Base-by-base conservation (phyloP, 2,797 vertebrate genomes). In the Natrix natrix region DNA sequence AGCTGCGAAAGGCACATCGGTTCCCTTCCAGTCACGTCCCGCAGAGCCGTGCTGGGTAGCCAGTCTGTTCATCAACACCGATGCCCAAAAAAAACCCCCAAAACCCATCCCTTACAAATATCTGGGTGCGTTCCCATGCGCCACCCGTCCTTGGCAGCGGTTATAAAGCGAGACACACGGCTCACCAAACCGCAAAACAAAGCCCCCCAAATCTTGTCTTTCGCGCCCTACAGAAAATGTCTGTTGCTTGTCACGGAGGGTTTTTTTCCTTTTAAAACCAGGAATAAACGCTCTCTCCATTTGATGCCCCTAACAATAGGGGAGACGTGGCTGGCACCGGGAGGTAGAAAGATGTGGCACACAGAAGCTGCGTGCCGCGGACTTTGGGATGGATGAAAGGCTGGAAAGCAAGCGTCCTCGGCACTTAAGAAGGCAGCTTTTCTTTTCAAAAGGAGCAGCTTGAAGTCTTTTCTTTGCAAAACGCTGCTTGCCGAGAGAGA, bases 21-120 rank as follows among this genome's bases (percentile, higher is more conserved):
- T 90, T 32, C 4, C 6, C 90, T 61, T 20, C 20, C 32, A 59
- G 57, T 12, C 63, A 32, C 0, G 61, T 6, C 10, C 4, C 4
- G 26, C 48, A 22, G 43, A 66, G 32, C 55, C 61, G 74, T 87
- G 5, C 91, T 8, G 54, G 16, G 59, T 1, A 61, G 17, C 20
- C 3, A 32, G 17, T 61, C 43, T 66, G 28, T 69, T 20, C 26
- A 3, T 32, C 28, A 0, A 22, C 22, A 4, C 12, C 26, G 10
- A 28, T 1, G 0, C 43, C 16, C n/a, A n/a, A 28, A 24, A n/a
- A 2, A 1, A 0, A 2, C 1, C 6, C 22, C 59, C 8, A 1
- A 43, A 43, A 2, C 43, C 43, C 60, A 11, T 63, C 8, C 0
- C 22, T 28, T 4, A 24, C 26, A 37, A n/a, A 69, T 28, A 1